Base-by-base conservation (phyloP, 2,888 invertebrate species). In the Beris morrisii region DNA sequence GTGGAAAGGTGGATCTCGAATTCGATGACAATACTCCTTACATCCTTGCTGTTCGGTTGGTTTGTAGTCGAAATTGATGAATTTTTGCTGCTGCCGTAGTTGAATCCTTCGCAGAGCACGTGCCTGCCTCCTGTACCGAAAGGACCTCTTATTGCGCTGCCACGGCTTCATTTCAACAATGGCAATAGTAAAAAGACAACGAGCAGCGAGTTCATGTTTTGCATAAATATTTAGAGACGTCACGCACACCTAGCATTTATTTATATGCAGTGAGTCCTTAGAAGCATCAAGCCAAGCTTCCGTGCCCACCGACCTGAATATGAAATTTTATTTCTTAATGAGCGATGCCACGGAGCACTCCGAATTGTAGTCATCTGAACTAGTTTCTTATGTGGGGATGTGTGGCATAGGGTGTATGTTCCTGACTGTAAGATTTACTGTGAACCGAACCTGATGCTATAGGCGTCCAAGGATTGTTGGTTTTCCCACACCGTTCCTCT, bases 321-420 rank as follows among this genome's bases (percentile, higher is more conserved):
- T 61, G 43, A 50, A 50, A 61, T 61, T 61, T 61, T 61, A 50
- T 61, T 61, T 52, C 61, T 61, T 52, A 61, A 61, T 59, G 59
- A 59, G 48, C 50, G 61, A 38, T 9, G 38, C 43, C 52, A 52
- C 32, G 52, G 52, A 61, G 22, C 31, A 43, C 15, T 52, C 6
- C 32, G 50, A 61, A 61, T 61, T 28, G 61, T 52, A 43, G 9
- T 38, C 38, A 38, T 38, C 38, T 38, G 38, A 38, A 38, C 9
- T 38, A 38, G 38, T 38, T 38, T 9, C 38, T 38, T 38, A 9
- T 9, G 22, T 38, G 38, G 38, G 9, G 38, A 9, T 38, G 9
- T 38, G 38, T 38, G 38, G 38, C 9, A 38, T 38, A 38, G 38
- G 1, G 4, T 7, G 38, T 38, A 38, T 22, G 22, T 2, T 22